phyloP scores from a whole-genome alignment of 2,888 invertebrate species.

The Diplolepis rosae region DNA sequence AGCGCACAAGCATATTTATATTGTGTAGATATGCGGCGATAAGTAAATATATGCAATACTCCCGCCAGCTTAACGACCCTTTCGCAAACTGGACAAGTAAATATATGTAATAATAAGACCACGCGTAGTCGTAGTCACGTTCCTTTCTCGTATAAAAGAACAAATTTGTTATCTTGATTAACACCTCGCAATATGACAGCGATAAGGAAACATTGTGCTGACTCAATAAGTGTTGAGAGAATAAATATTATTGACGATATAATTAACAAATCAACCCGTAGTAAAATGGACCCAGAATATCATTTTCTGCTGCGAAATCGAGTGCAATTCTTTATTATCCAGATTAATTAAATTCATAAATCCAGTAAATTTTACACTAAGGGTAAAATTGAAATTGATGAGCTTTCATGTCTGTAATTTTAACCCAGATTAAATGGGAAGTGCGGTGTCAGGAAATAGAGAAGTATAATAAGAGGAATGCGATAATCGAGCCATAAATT shows the following conservation, averaged over 20 bases:
- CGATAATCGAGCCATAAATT: constrained; percentile 48
- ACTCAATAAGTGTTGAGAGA: not conserved
- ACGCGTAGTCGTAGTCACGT: constrained; percentile 23
- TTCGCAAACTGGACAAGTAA: constrained; percentile 9
- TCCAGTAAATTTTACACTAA: not conserved
- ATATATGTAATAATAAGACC: not conserved
- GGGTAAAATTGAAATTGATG: not conserved
- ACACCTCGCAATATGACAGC: not conserved
- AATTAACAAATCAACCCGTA: too few species aligned
- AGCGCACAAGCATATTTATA: constrained; percentile 16
- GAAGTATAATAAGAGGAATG: constrained; percentile 30
- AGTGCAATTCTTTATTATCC: not conserved
- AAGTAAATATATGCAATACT: constrained; percentile 16
- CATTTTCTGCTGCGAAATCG: not conserved
- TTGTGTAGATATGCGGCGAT: constrained; percentile 6
- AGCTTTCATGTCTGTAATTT: not conserved
- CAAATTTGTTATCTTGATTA: constrained; percentile 16
- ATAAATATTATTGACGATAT: not conserved
- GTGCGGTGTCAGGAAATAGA: not conserved
- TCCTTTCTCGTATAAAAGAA: not conserved
- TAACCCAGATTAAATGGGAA: not conserved
- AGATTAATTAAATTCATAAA: not conserved
- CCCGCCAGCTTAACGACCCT: constrained; percentile 18
- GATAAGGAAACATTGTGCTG: constrained; percentile 11
- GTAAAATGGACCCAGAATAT: not conserved